phyloP scores from a whole-genome alignment of 2,888 invertebrate genomes.

The Metacarcinus magister region DNA sequence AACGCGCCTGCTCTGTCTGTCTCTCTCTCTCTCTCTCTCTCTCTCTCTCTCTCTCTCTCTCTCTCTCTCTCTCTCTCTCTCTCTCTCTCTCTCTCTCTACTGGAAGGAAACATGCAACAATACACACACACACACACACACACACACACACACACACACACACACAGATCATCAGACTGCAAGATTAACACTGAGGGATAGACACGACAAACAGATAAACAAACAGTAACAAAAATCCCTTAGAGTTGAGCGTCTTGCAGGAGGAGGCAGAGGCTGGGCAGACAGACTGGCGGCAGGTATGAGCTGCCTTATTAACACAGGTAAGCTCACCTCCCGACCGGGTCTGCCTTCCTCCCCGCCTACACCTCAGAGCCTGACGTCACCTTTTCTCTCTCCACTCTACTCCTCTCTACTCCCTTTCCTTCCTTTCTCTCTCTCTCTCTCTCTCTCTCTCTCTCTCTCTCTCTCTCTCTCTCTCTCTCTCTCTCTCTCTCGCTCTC shows the following conservation, averaged over 20 bases:
- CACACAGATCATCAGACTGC: background rate
- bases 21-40: too few relatives aligned
- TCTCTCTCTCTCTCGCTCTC: too few relatives aligned
- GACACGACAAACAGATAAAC: too few relatives aligned
- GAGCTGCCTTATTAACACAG: slow-evolving; percentile 6
- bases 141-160: background rate
- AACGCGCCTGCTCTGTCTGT: background rate
- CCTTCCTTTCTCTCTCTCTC: too few relatives aligned
- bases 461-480: background rate
- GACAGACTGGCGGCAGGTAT: slow-evolving; percentile 39
- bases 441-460: slow-evolving; percentile 30
- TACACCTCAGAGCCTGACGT: slow-evolving; percentile 17
- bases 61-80: too few relatives aligned
- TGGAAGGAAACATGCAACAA: too few relatives aligned
- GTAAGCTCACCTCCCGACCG: slow-evolving; percentile 27
- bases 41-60: too few relatives aligned
- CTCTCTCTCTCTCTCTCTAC: too few relatives aligned
- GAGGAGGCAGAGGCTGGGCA: background rate
- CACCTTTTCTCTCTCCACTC: background rate
- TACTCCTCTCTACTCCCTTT: too few relatives aligned
- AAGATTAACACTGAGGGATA: background rate
- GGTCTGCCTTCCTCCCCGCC: background rate
- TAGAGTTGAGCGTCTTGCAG: background rate
- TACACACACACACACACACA: too few relatives aligned
- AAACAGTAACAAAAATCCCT: too few relatives aligned